Evolutionary conservation across 2,113 vertebrate species (phyloP), one percentile per base, ranked within the genome.

Genomic region (Notechis scutatus): DNA sequence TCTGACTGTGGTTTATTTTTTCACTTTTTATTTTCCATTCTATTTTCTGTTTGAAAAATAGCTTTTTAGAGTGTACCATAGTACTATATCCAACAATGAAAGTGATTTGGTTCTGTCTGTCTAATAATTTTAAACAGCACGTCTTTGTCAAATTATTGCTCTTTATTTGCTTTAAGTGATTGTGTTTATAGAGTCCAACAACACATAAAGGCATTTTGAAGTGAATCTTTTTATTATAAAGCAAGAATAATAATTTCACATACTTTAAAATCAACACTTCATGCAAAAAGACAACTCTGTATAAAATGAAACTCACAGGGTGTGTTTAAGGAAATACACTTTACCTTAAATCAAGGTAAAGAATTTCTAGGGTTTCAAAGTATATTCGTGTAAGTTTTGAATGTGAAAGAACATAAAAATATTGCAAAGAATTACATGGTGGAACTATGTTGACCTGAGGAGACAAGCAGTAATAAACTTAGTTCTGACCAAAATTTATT

Each of bases 131-230:
- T 4, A 86, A 74, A 89, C 55, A 74, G 21, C 89, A 92, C 4
- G 85, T 89, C 9, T 93, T 26, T 94, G 52, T 81, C n/a, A 29
- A 15, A 64, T 94, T 94, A 91, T 91, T 1, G 29, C 57, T 95
- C 61, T 64, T 8, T 24, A 45, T 91, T 92, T 95, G 39, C 56
- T 56, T 94, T 52, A 29, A 11, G 26, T 7, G 91, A 29, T 59
- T 29, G 9, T 26, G 15, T n/a, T 20, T 12, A 45, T 91, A 81
- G 26, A 23, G 50, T 93, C 85, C 24, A 8, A 4, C 85, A 89
- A 11, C 74, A 1, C 24, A 93, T 90, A 47, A 56, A 86, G 61
- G 59, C 20, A 2, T 47, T 29, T 87, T 92, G 92, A 90, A 94
- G 90, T 89, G 91, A 10, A 47, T 61, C 55, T 89, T 86, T 14